phyloP scores from a whole-genome alignment of 2,113 vertebrate genomes.

The Catagonus wagneri region DNA sequence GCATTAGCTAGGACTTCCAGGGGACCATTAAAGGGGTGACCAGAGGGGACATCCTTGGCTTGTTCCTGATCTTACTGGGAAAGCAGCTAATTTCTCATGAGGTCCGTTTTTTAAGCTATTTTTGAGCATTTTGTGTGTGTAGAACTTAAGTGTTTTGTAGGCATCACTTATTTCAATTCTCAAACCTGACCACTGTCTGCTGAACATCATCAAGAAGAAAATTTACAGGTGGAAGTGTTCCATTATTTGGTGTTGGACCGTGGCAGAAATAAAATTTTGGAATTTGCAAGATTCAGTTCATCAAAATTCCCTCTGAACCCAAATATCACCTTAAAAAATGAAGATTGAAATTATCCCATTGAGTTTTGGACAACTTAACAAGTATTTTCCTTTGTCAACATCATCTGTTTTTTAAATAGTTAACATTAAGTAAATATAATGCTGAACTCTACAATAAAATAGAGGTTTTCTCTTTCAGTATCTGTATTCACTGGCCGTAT shows the following conservation, averaged over 20 bases:
- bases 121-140: not conserved
- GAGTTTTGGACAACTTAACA: not conserved
- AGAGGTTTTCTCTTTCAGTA: not conserved
- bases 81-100: not conserved
- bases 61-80: not conserved
- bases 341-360: not conserved
- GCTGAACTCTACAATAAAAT: not conserved
- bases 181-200: not conserved
- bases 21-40: not conserved
- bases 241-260: not conserved
- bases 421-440: not conserved
- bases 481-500: not conserved
- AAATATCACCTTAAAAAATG: not conserved
- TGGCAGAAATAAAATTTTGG: slow-evolving; percentile 19
- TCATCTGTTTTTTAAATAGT: not conserved
- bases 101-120: not conserved
- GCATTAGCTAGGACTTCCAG: not conserved
- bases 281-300: not conserved
- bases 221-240: not conserved
- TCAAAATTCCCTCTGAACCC: not conserved
- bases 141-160: not conserved
- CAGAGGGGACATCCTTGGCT: not conserved
- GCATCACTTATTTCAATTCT: not conserved
- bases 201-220: not conserved
- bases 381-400: not conserved